Conservation (phyloP, 2,888 invertebrate species). For the Lasioglossum leucozonium region DNA sequence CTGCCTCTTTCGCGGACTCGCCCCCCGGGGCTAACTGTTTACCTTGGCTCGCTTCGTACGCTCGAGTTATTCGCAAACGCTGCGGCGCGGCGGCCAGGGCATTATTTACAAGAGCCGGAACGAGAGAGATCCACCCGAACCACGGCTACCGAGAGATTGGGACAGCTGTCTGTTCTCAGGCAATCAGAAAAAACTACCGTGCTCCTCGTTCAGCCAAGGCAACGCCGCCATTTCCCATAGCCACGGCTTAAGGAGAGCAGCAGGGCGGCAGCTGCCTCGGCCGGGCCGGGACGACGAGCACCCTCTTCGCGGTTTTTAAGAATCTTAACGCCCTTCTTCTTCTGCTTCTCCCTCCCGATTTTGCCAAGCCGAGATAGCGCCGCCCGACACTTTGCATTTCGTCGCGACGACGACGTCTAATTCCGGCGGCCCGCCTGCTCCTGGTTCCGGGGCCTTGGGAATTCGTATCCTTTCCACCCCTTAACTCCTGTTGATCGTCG, state of each 20-base stretch:
- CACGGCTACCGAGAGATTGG: slow-evolving; percentile 76
- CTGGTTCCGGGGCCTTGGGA: background rate
- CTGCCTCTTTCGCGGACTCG: slow-evolving; percentile 1
- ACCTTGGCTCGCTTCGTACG: slow-evolving; percentile 60
- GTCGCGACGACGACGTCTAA: slow-evolving; percentile 74
- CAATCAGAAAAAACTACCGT: slow-evolving; percentile 83
- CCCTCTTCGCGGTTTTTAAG: slow-evolving; percentile 77
- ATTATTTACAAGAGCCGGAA: slow-evolving; percentile 74
- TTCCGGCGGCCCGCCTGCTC: slow-evolving; percentile 54
- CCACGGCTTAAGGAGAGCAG: slow-evolving; percentile 70
- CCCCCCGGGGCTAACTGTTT: slow-evolving; percentile 46
- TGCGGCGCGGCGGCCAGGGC: slow-evolving; percentile 56
- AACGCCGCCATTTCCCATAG: slow-evolving; percentile 58
- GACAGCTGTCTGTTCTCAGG: slow-evolving; percentile 83
- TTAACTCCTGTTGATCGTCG: slow-evolving; percentile 45
- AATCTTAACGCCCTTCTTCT: slow-evolving; percentile 78
- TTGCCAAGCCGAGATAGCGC: slow-evolving; percentile 71
- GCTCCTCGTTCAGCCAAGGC: slow-evolving; percentile 49
- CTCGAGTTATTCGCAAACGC: slow-evolving; percentile 74
- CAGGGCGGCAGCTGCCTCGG: slow-evolving; percentile 66
- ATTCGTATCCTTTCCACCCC: slow-evolving; percentile 30
- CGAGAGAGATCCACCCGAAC: slow-evolving; percentile 47
- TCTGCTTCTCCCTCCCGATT: slow-evolving; percentile 50
- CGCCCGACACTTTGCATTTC: slow-evolving; percentile 77
- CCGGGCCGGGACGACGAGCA: slow-evolving; percentile 49